Percentiles rank a stretch among this genome's conserved stretches.
Evolutionary conservation across 1,140 invertebrate species (phyloP).

Genomic region (Manduca sexta): DNA sequence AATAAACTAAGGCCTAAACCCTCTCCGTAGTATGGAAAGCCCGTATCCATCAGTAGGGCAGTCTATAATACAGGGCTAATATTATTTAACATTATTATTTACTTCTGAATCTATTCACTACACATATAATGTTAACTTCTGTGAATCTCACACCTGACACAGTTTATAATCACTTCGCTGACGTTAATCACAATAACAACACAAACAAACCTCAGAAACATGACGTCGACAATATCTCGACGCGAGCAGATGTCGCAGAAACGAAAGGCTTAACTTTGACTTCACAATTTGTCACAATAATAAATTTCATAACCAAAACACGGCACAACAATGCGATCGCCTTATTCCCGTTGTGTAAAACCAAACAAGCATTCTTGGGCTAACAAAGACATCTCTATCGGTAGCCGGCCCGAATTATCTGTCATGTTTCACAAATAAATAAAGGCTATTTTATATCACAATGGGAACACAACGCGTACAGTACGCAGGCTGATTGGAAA

Average conservation of each 20-base stretch:
- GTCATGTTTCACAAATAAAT: constrained; percentile 66
- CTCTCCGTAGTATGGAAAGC: no score
- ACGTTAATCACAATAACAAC: constrained; percentile 17
- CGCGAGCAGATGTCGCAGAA: constrained; percentile 32
- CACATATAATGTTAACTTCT: no score
- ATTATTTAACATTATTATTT: no score
- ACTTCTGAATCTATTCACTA: no score
- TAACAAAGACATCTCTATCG: constrained; percentile 61
- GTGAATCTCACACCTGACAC: not conserved
- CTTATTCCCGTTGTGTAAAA: constrained; percentile 45
- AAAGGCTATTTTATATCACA: constrained; percentile 59
- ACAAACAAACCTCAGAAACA: constrained; percentile 19
- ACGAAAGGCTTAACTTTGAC: constrained; percentile 50
- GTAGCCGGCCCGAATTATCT: constrained; percentile 60
- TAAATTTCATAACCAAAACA: constrained; percentile 65
- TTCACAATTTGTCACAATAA: constrained; percentile 66
- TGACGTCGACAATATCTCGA: constrained; percentile 17
- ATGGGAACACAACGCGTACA: constrained; percentile 40
- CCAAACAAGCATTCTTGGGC: constrained; percentile 46
- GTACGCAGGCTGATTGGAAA: constrained; percentile 43
- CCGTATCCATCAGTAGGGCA: no score
- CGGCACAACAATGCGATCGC: constrained; percentile 41
- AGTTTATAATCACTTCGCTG: not conserved
- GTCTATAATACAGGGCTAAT: no score
- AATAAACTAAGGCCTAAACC: no score